Base-by-base conservation (phyloP, 2,113 vertebrate species). In the Cottus gobio region DNA sequence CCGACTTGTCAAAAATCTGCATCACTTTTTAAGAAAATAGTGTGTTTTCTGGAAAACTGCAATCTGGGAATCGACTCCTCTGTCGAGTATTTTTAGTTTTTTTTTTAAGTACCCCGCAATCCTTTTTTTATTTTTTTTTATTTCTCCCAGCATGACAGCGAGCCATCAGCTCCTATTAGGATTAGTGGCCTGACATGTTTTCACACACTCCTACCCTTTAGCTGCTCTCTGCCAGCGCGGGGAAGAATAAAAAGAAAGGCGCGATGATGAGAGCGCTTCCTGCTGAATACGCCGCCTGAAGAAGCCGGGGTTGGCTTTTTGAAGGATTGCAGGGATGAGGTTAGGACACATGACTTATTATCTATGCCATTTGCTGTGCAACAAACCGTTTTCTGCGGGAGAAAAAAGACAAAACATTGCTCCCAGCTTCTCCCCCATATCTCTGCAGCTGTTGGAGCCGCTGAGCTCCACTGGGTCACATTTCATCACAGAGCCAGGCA, bases 141-240 rank as follows among this genome's bases (percentile, higher is more conserved):
- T 77, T 18, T 46, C n/a, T 22, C 52, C 73, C 85, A 89, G 92
- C 86, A 85, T 92, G 93, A 94, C 93, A 90, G 90, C 81, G 20
- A 88, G 83, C 91, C 86, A 91, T 94, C 92, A 89, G 77, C 88
- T 91, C 80, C 81, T 88, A 90, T 94, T 92, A 94, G 92, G 92
- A 92, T 93, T 92, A 94, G 87, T 62, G 82, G 62, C 77, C 85
- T 92, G 92, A 92, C 86, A 74, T 87, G 89, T 91, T 93, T 93
- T 90, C 90, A 87, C 87, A 87, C 86, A 73, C 85, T 88, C 87
- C 82, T 80, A 90, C 89, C 87, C 84, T 89, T 77, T 84, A 69
- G 82, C 79, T 79, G 76, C 86, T 84, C 77, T 67, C 86, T 84
- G 91, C 72, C 76, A 56, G 57, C 44, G 71, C 67, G 31, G 76